Evolutionary conservation across 1,140 invertebrate species (phyloP).

Genomic region (Drosophila sturtevanti): DNA sequence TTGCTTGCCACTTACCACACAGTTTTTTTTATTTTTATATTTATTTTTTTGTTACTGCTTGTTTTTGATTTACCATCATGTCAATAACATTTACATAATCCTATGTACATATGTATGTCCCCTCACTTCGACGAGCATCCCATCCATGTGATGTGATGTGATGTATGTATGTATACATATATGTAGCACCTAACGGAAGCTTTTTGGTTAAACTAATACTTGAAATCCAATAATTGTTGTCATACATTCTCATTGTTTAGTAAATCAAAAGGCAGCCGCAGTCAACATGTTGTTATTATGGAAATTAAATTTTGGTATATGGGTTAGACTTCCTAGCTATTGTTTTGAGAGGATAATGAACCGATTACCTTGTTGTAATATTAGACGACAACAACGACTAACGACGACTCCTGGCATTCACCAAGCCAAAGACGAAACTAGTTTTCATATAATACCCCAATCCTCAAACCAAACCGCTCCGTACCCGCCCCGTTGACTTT

Average conservation of each 20-base stretch:
- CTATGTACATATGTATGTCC: too few relatives aligned
- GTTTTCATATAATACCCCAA: conserved; percentile 71
- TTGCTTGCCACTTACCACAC: conserved; percentile 65
- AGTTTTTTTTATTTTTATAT: neutral
- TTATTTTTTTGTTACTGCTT: conserved; percentile 6
- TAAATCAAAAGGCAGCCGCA: conserved; percentile 10
- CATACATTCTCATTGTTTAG: conserved; percentile 34
- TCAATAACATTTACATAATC: conserved; percentile 18
- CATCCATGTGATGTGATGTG: too few relatives aligned
- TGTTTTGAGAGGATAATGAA: conserved; percentile 73
- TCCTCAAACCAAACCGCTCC: conserved; percentile 17
- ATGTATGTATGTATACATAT: neutral
- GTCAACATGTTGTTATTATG: neutral
- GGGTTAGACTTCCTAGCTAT: conserved; percentile 75
- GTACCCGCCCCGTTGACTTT: conserved; percentile 62
- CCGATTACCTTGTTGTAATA: conserved; percentile 61
- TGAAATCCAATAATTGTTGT: conserved; percentile 35
- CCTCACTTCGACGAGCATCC: neutral
- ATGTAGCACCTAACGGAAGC: conserved; percentile 12
- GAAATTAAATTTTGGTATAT: conserved; percentile 28
- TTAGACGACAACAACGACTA: conserved; percentile 23
- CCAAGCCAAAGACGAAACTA: conserved; percentile 56
- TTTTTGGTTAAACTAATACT: conserved; percentile 10
- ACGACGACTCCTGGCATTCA: conserved; percentile 13
- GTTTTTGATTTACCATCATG: conserved; percentile 9